Base-by-base conservation (phyloP, 64 coral and sea anemone genomes). In the Anthopleura sola region DNA sequence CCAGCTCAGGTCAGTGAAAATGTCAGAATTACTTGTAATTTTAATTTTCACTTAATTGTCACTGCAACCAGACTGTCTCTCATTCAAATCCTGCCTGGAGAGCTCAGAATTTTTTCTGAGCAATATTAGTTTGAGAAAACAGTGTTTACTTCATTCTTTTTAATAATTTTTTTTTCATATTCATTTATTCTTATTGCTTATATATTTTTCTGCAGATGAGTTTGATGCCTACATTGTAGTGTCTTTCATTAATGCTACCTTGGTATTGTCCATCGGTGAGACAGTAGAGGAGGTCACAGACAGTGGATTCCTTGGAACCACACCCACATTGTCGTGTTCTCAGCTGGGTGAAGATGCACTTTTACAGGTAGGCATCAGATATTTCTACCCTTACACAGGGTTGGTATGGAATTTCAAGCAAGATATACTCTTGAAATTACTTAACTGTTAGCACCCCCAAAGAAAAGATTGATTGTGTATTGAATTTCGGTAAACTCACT, bases 251-350 rank as follows among this genome's bases (percentile, higher is more conserved):
- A 98, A 98, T 47, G 96, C 96, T 69, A 98, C 96, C 20, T 55
- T 98, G 86, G 96, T 98, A 53, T 81, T 98, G 83, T 98, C 96
- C 19, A 98, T 98, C 44, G 96, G 96, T 33, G 96, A 98, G 64
- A 98, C 96, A 51, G 96, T 98, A 55, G 96, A 98, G 68, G 96
- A 98, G 85, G 92, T 98, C 17, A 98, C 96, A 34, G 96, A 98
- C 82, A 98, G 96, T 64, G 96, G 96, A 86, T 98, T 98, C 82
- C 89, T 98, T 11, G 96, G 96, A 9, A 98, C 96, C 51, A 98
- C 96, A 26, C 96, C 96, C 14, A 98, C 96, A 0, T 84, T 98
- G 39, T 98, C 96, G 36, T 98, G 96, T 75, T 98, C 89, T 53
- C 91, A 94, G 89, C 81, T 98, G n/a, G 95, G 95, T 3, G 95